Evolutionary conservation across 2,113 vertebrate species (phyloP).

Genomic region (Limnothrissa miodon): DNA sequence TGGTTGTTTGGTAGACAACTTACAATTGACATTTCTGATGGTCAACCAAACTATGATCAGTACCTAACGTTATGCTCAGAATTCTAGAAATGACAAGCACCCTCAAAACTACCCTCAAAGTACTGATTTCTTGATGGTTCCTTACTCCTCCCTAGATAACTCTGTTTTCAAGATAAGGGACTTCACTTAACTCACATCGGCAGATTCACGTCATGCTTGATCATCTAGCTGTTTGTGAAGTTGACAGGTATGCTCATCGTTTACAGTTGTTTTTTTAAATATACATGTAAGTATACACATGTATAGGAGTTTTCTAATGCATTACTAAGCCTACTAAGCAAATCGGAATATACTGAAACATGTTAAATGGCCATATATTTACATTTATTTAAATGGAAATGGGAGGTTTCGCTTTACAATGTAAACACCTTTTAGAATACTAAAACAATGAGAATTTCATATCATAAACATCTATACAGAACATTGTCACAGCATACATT

Average conservation of each 20-base stretch:
- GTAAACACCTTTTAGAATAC: not conserved
- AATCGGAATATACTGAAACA: not conserved
- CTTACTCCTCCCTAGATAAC: not conserved
- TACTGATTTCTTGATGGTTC: not conserved
- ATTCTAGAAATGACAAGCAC: no score
- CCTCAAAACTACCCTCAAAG: not conserved
- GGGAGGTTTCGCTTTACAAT: not conserved
- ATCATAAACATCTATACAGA: not conserved
- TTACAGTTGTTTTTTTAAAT: not conserved
- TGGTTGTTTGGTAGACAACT: no score
- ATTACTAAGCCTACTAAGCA: not conserved
- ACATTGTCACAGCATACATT: not conserved
- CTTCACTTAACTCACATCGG: not conserved
- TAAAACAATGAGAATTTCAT: not conserved
- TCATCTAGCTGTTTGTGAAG: not conserved
- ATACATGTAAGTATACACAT: no score
- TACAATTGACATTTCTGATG: no score
- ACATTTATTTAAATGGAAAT: not conserved
- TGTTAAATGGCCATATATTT: not conserved
- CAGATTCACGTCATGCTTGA: not conserved
- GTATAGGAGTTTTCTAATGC: not conserved
- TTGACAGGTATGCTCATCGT: not conserved
- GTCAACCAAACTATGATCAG: no score
- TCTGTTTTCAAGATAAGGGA: not conserved
- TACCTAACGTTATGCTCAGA: not conserved